Evolutionary conservation across 2,888 invertebrate species (phyloP), one percentile per base, ranked within the genome.

Genomic region (Stenoptilia bipunctidactyla): DNA sequence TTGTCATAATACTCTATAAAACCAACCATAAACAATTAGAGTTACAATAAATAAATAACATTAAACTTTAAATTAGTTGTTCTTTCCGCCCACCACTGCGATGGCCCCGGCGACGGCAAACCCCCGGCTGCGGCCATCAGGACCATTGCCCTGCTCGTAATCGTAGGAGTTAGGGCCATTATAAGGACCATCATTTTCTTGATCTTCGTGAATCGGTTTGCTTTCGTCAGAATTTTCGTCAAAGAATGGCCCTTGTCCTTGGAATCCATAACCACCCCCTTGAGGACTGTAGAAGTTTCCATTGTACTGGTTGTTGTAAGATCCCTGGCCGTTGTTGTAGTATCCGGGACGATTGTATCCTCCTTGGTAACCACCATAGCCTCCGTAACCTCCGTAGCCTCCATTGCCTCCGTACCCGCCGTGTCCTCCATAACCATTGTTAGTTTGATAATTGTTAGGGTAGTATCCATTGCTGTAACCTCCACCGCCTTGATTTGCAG

Each of bases 271-370:
- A 1, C 69, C 68, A 15, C 61, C 58, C 15, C 53, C 55, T 15
- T 46, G 45, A 37, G 49, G 10, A 9, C 61, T 61, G 38, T 74
- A 65, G 42, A 69, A 76, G 50, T 79, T 80, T 0, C 82, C 83
- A 44, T 82, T 80, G 41, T 72, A 83, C 45, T 79, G 80, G 47
- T 56, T 75, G 47, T 79, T 79, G 48, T 58, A 58, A 0, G 57
- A 57, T 12, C 71, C 72, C 40, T 60, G 57, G 0, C 76, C 74
- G 40, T 74, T 72, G 1, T 63, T 60, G 37, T 53, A 63, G 44
- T 62, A 59, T 13, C 65, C 68, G 38, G 70, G 75, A 1, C 49
- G 42, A 5, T 45, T 48, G 13, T 45, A 44, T 9, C 60, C 54
- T 20, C 61, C 63, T 37, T 55, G 59, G 38, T 66, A 56, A 0